Percentiles rank a stretch among this genome's conserved stretches.
These are phyloP conservation scores for Nomada goodeniana DNA, from an alignment of 2,888 invertebrate species.

Conservation along the genomic window DNA sequence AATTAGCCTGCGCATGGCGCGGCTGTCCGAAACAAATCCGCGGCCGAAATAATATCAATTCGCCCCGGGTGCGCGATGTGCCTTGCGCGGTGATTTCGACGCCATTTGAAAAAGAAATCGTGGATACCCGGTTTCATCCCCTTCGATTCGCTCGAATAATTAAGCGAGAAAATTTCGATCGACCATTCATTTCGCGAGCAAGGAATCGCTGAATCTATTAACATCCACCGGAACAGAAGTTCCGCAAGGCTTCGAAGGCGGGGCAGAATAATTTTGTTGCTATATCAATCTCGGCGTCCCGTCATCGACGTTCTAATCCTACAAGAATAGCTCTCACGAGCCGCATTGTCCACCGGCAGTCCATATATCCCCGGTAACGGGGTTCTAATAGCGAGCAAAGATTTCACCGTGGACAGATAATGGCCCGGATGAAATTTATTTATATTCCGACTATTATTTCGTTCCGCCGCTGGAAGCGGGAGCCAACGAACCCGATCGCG, in stretches of 20 bases:
- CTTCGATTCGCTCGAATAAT: background rate
- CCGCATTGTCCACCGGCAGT: too few species aligned
- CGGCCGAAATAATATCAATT: slow-evolving; percentile 66
- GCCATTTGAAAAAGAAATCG: background rate
- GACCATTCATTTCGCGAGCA: background rate
- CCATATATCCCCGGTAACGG: background rate
- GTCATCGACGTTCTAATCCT: too few species aligned
- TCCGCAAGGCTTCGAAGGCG: background rate
- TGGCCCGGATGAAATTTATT: slow-evolving; percentile 11
- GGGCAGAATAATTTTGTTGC: background rate
- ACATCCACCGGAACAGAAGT: background rate
- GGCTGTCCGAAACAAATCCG: slow-evolving; percentile 65
- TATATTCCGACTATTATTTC: background rate
- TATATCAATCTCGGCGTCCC: too few species aligned
- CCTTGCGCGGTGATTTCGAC: background rate
- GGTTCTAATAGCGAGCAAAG: slow-evolving; percentile 1
- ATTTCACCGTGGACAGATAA: slow-evolving; percentile 11
- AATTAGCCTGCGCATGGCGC: slow-evolving; percentile 61
- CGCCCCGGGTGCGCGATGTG: background rate
- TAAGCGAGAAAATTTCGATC: background rate
- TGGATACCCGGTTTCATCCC: background rate
- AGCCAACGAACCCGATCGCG: slow-evolving; percentile 43
- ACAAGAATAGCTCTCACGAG: too few species aligned
- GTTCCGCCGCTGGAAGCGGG: slow-evolving; percentile 12
- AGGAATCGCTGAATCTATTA: too few species aligned